phyloP scores from a whole-genome alignment of 2,113 vertebrate species.

The Apus apus region DNA sequence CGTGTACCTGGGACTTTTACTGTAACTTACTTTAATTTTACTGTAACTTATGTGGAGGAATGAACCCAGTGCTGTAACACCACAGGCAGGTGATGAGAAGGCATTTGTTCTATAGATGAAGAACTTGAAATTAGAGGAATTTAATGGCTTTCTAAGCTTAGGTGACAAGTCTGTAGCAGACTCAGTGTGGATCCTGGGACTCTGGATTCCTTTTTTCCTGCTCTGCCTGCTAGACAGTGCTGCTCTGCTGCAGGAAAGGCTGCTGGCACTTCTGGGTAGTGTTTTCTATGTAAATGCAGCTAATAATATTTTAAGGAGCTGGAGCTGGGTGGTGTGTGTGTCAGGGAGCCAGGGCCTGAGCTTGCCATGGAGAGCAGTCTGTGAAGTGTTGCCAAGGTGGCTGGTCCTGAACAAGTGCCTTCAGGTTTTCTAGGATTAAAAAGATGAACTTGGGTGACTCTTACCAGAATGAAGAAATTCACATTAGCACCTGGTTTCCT shows the following conservation, averaged over 20 bases:
- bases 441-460: neutral
- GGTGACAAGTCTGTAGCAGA: neutral
- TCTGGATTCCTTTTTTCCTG: neutral
- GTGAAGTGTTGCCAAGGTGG: neutral
- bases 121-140: neutral
- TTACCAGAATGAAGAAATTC: neutral
- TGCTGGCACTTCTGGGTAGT: neutral
- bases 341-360: neutral
- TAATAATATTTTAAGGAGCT: neutral
- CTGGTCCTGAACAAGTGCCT: neutral
- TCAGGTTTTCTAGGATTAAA: neutral
- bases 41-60: neutral
- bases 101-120: neutral
- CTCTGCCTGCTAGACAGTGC: neutral
- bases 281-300: neutral
- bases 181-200: neutral
- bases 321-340: neutral
- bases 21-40: neutral
- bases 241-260: neutral
- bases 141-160: neutral
- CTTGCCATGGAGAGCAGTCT: rapidly evolving
- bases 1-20: neutral
- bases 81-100: neutral
- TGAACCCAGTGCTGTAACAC: rapidly evolving
- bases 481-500: neutral